Percentiles rank a stretch among this genome's conserved stretches.
These are phyloP conservation scores for Cerceris ruficornis DNA, from an alignment of 2,888 invertebrate genomes.

Conservation along the genomic window DNA sequence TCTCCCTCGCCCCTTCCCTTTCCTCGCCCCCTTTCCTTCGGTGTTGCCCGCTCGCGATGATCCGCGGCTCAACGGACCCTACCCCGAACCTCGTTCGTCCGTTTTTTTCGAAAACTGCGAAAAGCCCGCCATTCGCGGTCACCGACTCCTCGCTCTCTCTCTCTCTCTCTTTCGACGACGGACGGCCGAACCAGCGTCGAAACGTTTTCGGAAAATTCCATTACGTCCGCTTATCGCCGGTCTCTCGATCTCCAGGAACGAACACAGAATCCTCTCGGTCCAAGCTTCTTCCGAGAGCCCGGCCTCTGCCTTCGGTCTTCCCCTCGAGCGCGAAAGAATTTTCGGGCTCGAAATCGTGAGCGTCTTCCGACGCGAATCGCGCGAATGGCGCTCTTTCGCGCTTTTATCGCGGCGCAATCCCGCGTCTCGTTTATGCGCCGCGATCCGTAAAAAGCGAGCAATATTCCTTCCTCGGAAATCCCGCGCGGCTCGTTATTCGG, in stretches of 20 bases:
- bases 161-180: too few species aligned
- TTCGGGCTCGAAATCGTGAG: background rate
- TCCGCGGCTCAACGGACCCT: constrained; percentile 66
- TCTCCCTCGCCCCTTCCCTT: too few species aligned
- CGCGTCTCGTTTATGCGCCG: constrained; percentile 68
- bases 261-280: too few species aligned
- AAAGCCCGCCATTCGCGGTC: too few species aligned
- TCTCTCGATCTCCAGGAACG: too few species aligned
- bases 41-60: constrained; percentile 44
- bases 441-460: constrained; percentile 74
- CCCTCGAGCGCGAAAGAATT: background rate
- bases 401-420: constrained; percentile 52
- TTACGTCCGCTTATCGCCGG: too few species aligned
- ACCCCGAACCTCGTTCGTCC: constrained; percentile 29
- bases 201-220: too few species aligned
- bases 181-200: too few species aligned
- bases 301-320: background rate
- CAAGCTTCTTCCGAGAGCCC: too few species aligned
- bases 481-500: constrained; percentile 74
- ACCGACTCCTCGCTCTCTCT: background rate
- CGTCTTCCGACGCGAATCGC: constrained; percentile 15
- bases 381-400: constrained; percentile 38
- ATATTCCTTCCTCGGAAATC: constrained; percentile 77
- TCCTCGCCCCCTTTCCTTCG: too few species aligned
- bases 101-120: constrained; percentile 12